phyloP scores from a whole-genome alignment of 2,888 invertebrate species.

The Trissolcus japonicus region DNA sequence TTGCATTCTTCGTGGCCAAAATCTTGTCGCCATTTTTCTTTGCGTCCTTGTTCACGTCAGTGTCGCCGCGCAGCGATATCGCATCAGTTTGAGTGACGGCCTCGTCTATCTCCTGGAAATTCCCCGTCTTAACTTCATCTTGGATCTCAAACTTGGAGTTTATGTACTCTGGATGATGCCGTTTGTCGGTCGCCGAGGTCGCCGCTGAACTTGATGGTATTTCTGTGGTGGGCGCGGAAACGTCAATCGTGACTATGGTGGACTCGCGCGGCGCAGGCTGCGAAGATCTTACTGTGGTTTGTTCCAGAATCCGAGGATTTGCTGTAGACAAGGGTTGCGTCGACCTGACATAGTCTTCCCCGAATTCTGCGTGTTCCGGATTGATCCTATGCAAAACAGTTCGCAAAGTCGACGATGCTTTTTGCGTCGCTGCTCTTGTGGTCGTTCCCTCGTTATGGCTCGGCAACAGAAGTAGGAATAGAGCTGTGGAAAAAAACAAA shows the following conservation, averaged over 20 bases:
- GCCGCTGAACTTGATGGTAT: not conserved
- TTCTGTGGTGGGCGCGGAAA: conserved; percentile 13
- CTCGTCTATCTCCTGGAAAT: conserved; percentile 50
- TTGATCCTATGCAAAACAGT: conserved; percentile 47
- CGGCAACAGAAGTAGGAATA: conserved; percentile 59
- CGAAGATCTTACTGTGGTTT: conserved; percentile 8
- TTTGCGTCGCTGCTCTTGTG: conserved; percentile 22
- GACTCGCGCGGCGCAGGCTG: not conserved
- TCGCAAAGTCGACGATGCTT: conserved; percentile 25
- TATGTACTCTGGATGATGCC: conserved; percentile 20
- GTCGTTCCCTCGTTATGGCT: conserved; percentile 42
- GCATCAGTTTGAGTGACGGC: conserved; percentile 26
- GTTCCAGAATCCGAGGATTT: conserved; percentile 22
- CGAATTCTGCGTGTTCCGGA: conserved; percentile 18
- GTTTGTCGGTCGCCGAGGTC: conserved; percentile 6
- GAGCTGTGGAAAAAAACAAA: conserved; percentile 53
- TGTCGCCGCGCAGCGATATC: conserved; percentile 68
- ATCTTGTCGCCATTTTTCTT: conserved; percentile 42
- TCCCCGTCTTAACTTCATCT: conserved; percentile 44
- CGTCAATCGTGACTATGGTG: conserved; percentile 47
- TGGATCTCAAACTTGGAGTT: conserved; percentile 41
- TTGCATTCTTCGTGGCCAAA: conserved; percentile 48
- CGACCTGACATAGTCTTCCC: conserved; percentile 5
- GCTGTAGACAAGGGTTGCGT: conserved; percentile 16
- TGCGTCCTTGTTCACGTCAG: conserved; percentile 60